Evolutionary conservation across 2,888 invertebrate species (phyloP).

Genomic region (Oscheius sp.): DNA sequence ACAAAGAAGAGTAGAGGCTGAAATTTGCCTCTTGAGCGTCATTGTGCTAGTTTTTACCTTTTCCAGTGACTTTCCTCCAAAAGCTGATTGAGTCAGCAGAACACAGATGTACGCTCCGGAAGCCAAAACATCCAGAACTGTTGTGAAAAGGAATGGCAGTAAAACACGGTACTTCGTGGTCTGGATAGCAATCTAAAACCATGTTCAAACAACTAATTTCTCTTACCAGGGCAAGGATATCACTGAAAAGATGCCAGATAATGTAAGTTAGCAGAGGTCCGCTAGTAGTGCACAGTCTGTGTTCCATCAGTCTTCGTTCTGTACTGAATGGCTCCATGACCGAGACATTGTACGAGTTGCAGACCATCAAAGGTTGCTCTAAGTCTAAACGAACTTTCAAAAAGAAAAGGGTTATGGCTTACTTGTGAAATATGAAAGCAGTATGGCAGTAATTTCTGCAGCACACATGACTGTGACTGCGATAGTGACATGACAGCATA

Average conservation of each 20-base stretch:
- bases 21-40: constrained; percentile 8
- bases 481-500: constrained; percentile 59
- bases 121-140: constrained; percentile 49
- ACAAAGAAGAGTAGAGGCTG: constrained; percentile 58
- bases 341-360: constrained; percentile 52
- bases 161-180: constrained; percentile 39
- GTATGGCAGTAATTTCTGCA: constrained; percentile 50
- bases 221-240: constrained; percentile 48
- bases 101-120: constrained; percentile 52
- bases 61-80: constrained; percentile 45
- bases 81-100: constrained; percentile 42
- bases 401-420: not conserved
- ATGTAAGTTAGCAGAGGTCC: constrained; percentile 56
- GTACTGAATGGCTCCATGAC: constrained; percentile 49
- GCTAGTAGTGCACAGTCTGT: constrained; percentile 55
- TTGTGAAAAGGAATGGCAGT: constrained; percentile 46
- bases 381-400: constrained; percentile 41
- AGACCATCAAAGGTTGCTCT: constrained; percentile 56
- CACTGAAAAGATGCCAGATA: constrained; percentile 53
- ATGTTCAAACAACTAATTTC: not conserved
- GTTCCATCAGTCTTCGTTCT: constrained; percentile 44
- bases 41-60: constrained; percentile 34
- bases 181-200: constrained; percentile 48
- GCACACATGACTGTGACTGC: constrained; percentile 49
- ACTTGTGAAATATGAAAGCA: constrained; percentile 54